Percentiles rank a stretch among this genome's conserved stretches.
phyloP scores from a whole-genome alignment of 2,888 invertebrate species.

The Rhingia campestris region DNA sequence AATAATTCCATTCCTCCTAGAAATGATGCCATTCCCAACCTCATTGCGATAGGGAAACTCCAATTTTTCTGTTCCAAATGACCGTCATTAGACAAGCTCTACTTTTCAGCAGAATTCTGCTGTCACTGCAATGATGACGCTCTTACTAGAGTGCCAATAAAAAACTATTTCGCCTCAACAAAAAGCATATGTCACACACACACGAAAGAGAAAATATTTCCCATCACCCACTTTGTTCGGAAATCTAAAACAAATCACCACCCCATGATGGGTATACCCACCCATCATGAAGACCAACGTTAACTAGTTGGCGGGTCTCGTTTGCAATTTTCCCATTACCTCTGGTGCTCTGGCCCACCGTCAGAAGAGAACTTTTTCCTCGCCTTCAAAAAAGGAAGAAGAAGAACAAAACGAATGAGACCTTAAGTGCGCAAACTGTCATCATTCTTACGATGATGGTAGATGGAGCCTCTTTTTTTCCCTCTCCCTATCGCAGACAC shows the following conservation, averaged over 20 bases:
- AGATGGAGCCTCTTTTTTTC: background rate
- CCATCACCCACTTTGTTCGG: conserved; percentile 38
- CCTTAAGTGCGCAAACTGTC: conserved; percentile 68
- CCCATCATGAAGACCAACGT: conserved; percentile 35
- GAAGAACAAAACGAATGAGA: conserved; percentile 58
- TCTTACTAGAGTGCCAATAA: conserved; percentile 18
- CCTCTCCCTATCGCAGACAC: background rate
- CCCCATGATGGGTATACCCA: background rate
- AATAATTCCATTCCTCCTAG: too few relatives aligned
- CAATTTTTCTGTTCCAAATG: too few relatives aligned
- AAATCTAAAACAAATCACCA: conserved; percentile 54
- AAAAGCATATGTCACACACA: conserved; percentile 38
- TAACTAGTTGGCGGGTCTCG: conserved; percentile 38
- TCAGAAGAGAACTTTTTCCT: conserved; percentile 15
- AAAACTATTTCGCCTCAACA: conserved; percentile 27
- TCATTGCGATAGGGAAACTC: too few relatives aligned
- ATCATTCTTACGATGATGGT: conserved; percentile 40
- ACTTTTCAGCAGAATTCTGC: background rate
- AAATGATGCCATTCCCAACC: too few relatives aligned
- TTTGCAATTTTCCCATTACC: conserved; percentile 13
- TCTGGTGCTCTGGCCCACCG: background rate
- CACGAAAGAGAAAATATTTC: conserved; percentile 12
- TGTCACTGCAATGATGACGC: conserved; percentile 25
- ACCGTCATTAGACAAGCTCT: too few relatives aligned
- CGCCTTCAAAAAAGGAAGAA: conserved; percentile 12